Evolutionary conservation across 2,888 invertebrate genomes (phyloP).

Genomic region (Sarcophaga carnaria): DNA sequence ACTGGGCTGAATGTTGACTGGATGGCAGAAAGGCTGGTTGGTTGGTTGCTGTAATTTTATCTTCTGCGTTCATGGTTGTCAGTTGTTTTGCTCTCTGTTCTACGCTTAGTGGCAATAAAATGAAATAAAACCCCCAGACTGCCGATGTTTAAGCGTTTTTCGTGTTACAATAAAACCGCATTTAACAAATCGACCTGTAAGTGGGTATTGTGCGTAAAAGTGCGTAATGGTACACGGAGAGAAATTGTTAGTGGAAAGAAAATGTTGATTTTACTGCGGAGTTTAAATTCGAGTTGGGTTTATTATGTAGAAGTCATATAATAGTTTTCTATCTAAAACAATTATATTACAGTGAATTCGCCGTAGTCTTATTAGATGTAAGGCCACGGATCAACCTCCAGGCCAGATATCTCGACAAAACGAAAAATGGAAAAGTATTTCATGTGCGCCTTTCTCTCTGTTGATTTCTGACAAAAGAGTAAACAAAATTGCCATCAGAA

Average conservation of each 20-base stretch:
- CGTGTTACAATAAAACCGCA: slow-evolving; percentile 62
- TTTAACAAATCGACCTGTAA: slow-evolving; percentile 46
- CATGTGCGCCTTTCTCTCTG: too few species aligned
- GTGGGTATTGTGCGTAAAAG: slow-evolving; percentile 41
- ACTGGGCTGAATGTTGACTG: not conserved
- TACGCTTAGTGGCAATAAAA: slow-evolving; percentile 29
- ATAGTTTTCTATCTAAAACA: too few species aligned
- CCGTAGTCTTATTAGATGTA: too few species aligned
- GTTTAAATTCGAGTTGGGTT: too few species aligned
- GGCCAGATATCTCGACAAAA: too few species aligned
- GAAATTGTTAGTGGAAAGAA: not conserved
- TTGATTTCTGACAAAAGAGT: too few species aligned
- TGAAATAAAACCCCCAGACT: slow-evolving; percentile 14
- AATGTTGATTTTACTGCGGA: not conserved
- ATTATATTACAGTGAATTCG: too few species aligned
- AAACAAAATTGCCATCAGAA: too few species aligned
- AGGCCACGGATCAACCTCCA: too few species aligned
- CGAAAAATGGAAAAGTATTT: too few species aligned
- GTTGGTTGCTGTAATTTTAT: slow-evolving; percentile 34
- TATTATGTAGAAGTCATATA: too few species aligned
- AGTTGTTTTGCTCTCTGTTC: slow-evolving; percentile 30
- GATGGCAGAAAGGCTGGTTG: slow-evolving; percentile 10
- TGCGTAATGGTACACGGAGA: slow-evolving; percentile 18
- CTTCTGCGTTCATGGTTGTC: slow-evolving; percentile 53
- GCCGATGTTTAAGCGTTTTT: slow-evolving; percentile 55